Base-by-base conservation (phyloP, 2,888 invertebrate genomes). In the Macropis europaea region DNA sequence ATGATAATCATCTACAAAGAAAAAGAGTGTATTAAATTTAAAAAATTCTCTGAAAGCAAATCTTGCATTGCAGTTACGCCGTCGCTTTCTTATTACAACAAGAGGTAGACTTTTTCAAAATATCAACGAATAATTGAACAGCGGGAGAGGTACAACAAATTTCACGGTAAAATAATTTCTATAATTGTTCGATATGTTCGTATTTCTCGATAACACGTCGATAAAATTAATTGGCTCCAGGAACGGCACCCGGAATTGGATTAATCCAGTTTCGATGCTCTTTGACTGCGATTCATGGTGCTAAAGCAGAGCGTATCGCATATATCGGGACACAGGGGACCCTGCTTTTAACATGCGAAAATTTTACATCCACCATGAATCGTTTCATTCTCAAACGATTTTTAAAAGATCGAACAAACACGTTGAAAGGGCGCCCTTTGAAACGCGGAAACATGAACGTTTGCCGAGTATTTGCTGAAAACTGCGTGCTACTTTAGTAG, bases 231-330 rank as follows among this genome's bases (percentile, higher is more conserved):
- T 43, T n/a, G n/a, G 15, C 28, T 54, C 1, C 26, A 48, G 2
- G 15, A 13, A 7, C 19, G 15, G 24, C n/a, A 5, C 17, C 30
- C 22, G 26, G 32, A 60, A 71, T 54, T 43, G 48, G 42, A 48
- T 50, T 71, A 71, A 38, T 24, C 19, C 43, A 67, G 43, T 68
- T 67, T 57, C 30, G 24, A 26, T 34, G 43, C 22, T 48, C 50
- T 67, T 68, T 68, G 28, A 38, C 42, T 42, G 30, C 32, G 11
- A 30, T 30, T 17, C 36, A 43, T 36, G 22, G 6, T 1, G 36
- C 17, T n/a, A 32, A 38, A 30, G 28, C 42, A 50, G 43, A 63
- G 50, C 36, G 22, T 15, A 43, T 17, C 11, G 11, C 17, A n/a
- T 30, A 3, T 2, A 19, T 17, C 30, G n/a, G 52, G 45, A 30